Conservation (phyloP, 2,888 invertebrate genomes). For the Metopia argyrocephala region DNA sequence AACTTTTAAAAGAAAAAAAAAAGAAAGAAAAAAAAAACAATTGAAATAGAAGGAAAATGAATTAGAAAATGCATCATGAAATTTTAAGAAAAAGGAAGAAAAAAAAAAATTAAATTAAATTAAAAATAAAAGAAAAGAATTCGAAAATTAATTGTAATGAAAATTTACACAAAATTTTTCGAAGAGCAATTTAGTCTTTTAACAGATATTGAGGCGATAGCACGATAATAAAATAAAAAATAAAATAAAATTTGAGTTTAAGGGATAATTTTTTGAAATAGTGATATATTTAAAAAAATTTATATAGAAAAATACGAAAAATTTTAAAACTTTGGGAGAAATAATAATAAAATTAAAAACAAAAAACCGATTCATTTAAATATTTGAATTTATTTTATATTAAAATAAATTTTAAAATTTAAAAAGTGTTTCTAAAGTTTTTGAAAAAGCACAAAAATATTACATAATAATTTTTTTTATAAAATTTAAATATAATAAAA, state of each 20-base stretch:
- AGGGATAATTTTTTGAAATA: slow-evolving; percentile 1
- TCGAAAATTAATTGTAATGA: slow-evolving; percentile 62
- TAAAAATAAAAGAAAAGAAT: slow-evolving; percentile 33
- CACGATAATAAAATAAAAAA: slow-evolving; percentile 46
- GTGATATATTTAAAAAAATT: background rate
- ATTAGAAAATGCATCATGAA: slow-evolving; percentile 31
- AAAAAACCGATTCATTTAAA: background rate
- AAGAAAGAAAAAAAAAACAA: slow-evolving; percentile 17
- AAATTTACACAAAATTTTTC: slow-evolving; percentile 53
- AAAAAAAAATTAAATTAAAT: background rate
- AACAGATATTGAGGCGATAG: slow-evolving; percentile 45
- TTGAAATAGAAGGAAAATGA: slow-evolving; percentile 38
- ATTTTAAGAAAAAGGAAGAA: slow-evolving; percentile 23
- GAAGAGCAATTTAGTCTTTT: slow-evolving; percentile 60
- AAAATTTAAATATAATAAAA: slow-evolving; percentile 43
- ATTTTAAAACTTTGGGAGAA: slow-evolving; percentile 5
- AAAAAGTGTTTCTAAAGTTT: too few relatives aligned
- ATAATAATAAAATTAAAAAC: background rate
- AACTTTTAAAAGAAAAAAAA: slow-evolving; percentile 27
- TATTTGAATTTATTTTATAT: too few relatives aligned
- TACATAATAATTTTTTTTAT: slow-evolving; percentile 7
- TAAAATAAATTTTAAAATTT: slow-evolving; percentile 1
- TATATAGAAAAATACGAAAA: slow-evolving; percentile 11
- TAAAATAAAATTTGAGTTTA: slow-evolving; percentile 2
- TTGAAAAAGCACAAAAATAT: background rate